phyloP scores from a whole-genome alignment of 2,888 invertebrate genomes.

The Eubasilissa splendida region DNA sequence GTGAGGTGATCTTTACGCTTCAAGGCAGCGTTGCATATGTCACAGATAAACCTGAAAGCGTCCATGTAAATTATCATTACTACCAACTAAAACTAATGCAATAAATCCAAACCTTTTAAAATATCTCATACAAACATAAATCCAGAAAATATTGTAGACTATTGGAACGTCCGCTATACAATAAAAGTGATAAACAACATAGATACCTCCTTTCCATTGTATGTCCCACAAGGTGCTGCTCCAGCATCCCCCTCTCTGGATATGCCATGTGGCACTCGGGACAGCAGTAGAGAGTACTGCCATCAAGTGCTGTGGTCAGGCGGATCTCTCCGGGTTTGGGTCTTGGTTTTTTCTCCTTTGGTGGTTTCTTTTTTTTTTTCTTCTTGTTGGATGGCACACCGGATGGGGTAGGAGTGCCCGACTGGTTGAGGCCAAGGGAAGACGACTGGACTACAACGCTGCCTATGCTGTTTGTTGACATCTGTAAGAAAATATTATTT shows the following conservation, averaged over 20 bases:
- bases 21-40: conserved; percentile 90
- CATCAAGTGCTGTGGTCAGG: conserved; percentile 84
- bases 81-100: too few relatives aligned
- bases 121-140: too few relatives aligned
- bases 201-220: conserved; percentile 82
- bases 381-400: conserved; percentile 74
- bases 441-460: conserved; percentile 70
- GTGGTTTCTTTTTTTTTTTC: conserved; percentile 85
- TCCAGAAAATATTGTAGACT: too few relatives aligned
- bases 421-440: conserved; percentile 67
- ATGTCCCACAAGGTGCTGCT: conserved; percentile 90
- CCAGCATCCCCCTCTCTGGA: conserved; percentile 86
- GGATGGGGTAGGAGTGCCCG: conserved; percentile 63
- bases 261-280: conserved; percentile 94
- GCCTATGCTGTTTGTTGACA: conserved; percentile 65
- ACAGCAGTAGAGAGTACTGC: conserved; percentile 88
- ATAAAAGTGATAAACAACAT: background rate
- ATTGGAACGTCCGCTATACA: too few relatives aligned
- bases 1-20: conserved; percentile 91
- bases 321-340: conserved; percentile 90
- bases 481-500: conserved; percentile 60
- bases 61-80: too few relatives aligned
- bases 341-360: conserved; percentile 85
- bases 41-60: conserved; percentile 82
- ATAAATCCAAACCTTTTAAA: too few relatives aligned